A percentile compares a stretch with the other conserved stretches of the same genome.
Conservation (phyloP, 2,888 invertebrate species). For the Apamea monoglypha region DNA sequence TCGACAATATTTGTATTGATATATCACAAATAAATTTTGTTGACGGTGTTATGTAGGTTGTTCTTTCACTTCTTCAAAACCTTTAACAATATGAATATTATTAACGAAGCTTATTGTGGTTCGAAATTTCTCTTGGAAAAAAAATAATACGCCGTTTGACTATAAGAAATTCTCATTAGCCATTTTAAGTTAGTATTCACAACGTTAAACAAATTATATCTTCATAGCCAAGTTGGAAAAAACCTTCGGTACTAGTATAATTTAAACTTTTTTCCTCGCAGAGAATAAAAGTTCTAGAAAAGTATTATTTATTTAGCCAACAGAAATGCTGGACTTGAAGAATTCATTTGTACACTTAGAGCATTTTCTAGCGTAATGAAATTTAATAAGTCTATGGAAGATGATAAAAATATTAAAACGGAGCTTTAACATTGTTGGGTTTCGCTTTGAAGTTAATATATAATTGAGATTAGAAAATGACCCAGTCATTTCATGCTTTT, state of each 20-base stretch:
- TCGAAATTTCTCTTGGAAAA: slow-evolving; percentile 25
- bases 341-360: slow-evolving; percentile 53
- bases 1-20: slow-evolving; percentile 16
- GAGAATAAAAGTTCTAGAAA: slow-evolving; percentile 52
- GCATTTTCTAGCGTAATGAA: slow-evolving; percentile 36
- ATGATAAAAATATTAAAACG: slow-evolving; percentile 19
- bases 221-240: slow-evolving; percentile 57
- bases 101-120: slow-evolving; percentile 25
- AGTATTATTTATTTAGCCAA: slow-evolving; percentile 63
- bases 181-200: slow-evolving; percentile 59
- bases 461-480: slow-evolving; percentile 3
- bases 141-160: slow-evolving; percentile 44
- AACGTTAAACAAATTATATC: slow-evolving; percentile 62
- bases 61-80: not conserved
- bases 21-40: slow-evolving; percentile 4
- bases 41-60: not conserved
- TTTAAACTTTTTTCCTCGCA: slow-evolving; percentile 55
- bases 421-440: slow-evolving; percentile 1
- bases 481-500: not conserved
- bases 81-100: slow-evolving; percentile 11
- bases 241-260: slow-evolving; percentile 49
- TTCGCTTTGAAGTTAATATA: not conserved
- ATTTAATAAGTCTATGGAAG: slow-evolving; percentile 37
- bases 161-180: slow-evolving; percentile 55
- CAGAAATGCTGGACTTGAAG: slow-evolving; percentile 50